Percentiles rank a stretch among this genome's conserved stretches.
phyloP scores from a whole-genome alignment of 2,797 vertebrate genomes.

The Rhodeus uyekii region DNA sequence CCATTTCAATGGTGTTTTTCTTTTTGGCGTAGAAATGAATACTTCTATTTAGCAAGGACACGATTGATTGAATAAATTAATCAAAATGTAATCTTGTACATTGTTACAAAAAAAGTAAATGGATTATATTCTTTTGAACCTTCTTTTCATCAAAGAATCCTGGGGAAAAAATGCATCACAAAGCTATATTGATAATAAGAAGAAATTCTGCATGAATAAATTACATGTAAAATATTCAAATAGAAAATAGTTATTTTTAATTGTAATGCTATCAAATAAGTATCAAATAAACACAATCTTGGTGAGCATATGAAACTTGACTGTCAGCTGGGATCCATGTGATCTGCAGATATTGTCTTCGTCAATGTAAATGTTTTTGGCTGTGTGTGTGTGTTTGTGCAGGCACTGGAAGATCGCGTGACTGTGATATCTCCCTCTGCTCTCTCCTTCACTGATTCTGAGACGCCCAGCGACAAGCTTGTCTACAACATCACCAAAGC shows the following conservation, averaged over 20 bases:
- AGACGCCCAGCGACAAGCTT: constrained; percentile 84
- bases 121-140: background rate
- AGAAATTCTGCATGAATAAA: background rate
- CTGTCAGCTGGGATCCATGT: constrained; percentile 25
- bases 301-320: background rate
- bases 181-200: background rate
- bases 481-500: constrained; percentile 90
- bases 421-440: constrained; percentile 87
- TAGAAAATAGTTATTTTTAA: background rate
- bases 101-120: background rate
- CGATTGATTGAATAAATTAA: background rate
- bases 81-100: background rate
- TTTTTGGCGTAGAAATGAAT: background rate
- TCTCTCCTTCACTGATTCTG: constrained; percentile 87
- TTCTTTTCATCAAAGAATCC: background rate
- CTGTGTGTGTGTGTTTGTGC: constrained; percentile 40
- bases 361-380: constrained; percentile 21
- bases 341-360: constrained; percentile 43
- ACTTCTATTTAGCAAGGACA: background rate
- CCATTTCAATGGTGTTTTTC: background rate
- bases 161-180: background rate
- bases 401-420: constrained; percentile 91
- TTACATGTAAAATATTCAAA: background rate
- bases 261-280: background rate
- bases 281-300: background rate